Base-by-base conservation (phyloP, 2,113 vertebrate species). In the Pangasianodon gigas region DNA sequence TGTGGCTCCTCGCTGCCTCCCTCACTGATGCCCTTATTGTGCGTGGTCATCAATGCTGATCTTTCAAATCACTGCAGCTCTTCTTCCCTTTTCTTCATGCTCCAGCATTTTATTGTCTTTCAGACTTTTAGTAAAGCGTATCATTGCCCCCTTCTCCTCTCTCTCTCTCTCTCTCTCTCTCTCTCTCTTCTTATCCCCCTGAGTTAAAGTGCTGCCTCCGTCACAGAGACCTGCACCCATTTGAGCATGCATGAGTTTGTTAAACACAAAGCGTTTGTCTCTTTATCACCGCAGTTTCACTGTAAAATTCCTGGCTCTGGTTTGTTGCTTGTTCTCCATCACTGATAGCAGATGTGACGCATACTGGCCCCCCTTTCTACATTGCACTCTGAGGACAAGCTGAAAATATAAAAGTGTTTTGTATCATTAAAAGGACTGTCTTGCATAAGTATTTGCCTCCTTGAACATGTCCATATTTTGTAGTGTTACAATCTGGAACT, bases 11-110 rank as follows among this genome's bases (percentile, higher is more conserved):
- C 44, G 89, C 37, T 89, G 81, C 86, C 90, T 86, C 86, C 37
- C 88, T 67, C 86, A 93, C 94, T 77, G 88, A 91, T 91, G 92
- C 89, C n/a, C 90, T 92, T 84, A 92, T 93, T 89, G 84, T 89
- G 92, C 90, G 84, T 91, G 90, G 92, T 92, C 93, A 92, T 90
- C 92, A 91, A 69, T 65, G 41, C 89, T 91, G 89, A 90, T 92
- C 87, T 91, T 81, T 92, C 65, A 84, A 52, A 89, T 48, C 44
- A 10, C 48, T 56, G 69, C 58, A 56, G 71, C 48, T 89, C 46
- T 81, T 85, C n/a, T 83, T 67, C 69, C 67, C 89, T 89, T 93
- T 91, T 92, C 84, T 89, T 58, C 5, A 29, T 87, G 67, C 37
- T 79, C 83, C 46, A 14, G 62, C 79, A 74, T 88, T 87, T 85